Conservation (phyloP, 2,888 invertebrate genomes). For the Noctua comes region DNA sequence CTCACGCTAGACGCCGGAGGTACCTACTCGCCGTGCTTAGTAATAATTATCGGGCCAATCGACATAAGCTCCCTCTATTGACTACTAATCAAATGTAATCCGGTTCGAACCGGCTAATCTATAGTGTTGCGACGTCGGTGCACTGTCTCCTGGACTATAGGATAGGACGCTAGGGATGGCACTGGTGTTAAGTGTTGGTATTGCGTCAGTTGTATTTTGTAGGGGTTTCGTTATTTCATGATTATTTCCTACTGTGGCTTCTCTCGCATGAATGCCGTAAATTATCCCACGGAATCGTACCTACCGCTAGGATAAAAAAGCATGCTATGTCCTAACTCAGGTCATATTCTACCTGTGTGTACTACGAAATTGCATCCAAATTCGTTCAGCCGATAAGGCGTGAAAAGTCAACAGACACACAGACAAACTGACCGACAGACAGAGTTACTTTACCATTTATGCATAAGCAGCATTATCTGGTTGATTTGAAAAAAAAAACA, state of each 20-base stretch:
- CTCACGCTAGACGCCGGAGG: conserved; percentile 60
- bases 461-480: too few relatives aligned
- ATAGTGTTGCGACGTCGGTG: conserved; percentile 62
- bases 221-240: background rate
- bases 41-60: conserved; percentile 71
- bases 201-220: background rate
- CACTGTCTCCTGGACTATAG: conserved; percentile 59
- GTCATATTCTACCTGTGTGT: too few relatives aligned
- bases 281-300: too few relatives aligned
- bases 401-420: background rate
- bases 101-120: conserved; percentile 65
- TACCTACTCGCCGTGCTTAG: conserved; percentile 52
- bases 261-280: too few relatives aligned
- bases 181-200: background rate
- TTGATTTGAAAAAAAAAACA: background rate
- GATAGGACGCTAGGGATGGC: conserved; percentile 62
- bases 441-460: too few relatives aligned
- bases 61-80: conserved; percentile 71
- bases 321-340: too few relatives aligned
- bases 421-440: background rate
- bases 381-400: background rate
- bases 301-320: too few relatives aligned
- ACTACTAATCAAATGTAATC: conserved; percentile 80
- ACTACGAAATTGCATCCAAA: background rate
- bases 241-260: background rate